phyloP scores from a whole-genome alignment of 35 echinoderm and acorn worm genomes.

The Amphiura filiformis region DNA sequence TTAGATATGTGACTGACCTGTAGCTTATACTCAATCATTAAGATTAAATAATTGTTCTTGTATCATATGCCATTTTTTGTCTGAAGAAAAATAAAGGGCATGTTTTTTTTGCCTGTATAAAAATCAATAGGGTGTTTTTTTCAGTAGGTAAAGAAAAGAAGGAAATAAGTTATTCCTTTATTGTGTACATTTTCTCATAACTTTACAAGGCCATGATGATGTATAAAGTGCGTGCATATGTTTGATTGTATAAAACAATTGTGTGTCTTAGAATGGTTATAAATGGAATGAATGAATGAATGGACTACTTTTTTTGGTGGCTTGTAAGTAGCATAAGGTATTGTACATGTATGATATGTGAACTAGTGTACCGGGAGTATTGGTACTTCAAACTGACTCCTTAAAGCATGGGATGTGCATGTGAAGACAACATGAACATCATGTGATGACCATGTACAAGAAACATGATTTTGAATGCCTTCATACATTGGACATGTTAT shows the following conservation, averaged over 20 bases:
- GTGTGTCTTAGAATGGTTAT: neutral
- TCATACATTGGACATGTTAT: neutral
- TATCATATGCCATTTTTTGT: conserved; percentile 6
- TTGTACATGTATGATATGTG: neutral
- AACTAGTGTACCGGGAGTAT: neutral
- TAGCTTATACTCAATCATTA: neutral
- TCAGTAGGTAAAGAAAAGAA: neutral
- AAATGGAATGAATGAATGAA: neutral
- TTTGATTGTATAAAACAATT: conserved; percentile 1
- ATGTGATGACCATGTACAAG: conserved; percentile 36
- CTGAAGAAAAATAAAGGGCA: neutral
- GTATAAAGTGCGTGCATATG: conserved; percentile 1
- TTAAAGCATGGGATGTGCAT: neutral
- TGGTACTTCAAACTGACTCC: neutral
- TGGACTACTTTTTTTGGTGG: neutral
- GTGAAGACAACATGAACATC: neutral
- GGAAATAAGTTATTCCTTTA: neutral
- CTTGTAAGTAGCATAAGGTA: conserved; percentile 9
- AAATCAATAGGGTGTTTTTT: neutral
- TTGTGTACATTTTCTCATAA: conserved; percentile 4
- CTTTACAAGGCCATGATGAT: neutral
- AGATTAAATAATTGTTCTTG: conserved; percentile 6
- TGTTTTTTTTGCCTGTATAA: neutral
- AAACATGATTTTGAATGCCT: neutral
- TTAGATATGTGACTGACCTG: neutral